Evolutionary conservation across 2,888 invertebrate species (phyloP), one percentile per base, ranked within the genome.

Genomic region (Branchipolynoe longqiensis): DNA sequence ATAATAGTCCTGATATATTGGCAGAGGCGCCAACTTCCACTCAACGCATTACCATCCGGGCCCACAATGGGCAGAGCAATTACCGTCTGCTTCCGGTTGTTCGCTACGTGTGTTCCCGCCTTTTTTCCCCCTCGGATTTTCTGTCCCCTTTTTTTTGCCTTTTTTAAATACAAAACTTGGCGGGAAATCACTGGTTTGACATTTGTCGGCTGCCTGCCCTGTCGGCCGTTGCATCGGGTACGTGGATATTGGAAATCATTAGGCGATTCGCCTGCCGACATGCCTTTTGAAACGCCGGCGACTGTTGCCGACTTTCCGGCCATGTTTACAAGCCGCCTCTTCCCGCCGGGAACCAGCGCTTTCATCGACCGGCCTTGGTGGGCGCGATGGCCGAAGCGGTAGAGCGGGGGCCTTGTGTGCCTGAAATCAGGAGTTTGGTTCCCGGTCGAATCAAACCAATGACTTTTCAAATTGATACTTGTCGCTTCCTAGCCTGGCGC

Each of bases 161-260:
- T n/a, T 56, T 1, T 56, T 56, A n/a, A 3, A n/a, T 14, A n/a
- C 56, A 8, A 8, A n/a, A n/a, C 31, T 14, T 14, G 62, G 1
- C 62, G 22, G 62, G 22, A 56, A 1, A 56, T 22, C n/a, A 56
- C 6, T 25, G 69, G n/a, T n/a, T n/a, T 69, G 69, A n/a, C 69
- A 38, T 69, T 69, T 69, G 33, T 62, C 62, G 62, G 62, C 25
- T 14, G 1, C 62, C 28, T 12, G 62, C 25, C 62, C 18, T 25
- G 69, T 48, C 31, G 69, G 14, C 2, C 38, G 6, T 25, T 36
- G 69, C 69, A 38, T 69, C 36, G 1, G 69, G 69, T 69, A 38
- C 69, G 38, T n/a, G 38, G 69, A 69, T 69, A 69, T 69, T 25
- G 69, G 69, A 69, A 69, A 69, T 69, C 69, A 69, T 69, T 69